These are phyloP conservation scores for Brienomyrus brachyistius DNA, from an alignment of 2,113 vertebrate genomes.

Conservation along the genomic window DNA sequence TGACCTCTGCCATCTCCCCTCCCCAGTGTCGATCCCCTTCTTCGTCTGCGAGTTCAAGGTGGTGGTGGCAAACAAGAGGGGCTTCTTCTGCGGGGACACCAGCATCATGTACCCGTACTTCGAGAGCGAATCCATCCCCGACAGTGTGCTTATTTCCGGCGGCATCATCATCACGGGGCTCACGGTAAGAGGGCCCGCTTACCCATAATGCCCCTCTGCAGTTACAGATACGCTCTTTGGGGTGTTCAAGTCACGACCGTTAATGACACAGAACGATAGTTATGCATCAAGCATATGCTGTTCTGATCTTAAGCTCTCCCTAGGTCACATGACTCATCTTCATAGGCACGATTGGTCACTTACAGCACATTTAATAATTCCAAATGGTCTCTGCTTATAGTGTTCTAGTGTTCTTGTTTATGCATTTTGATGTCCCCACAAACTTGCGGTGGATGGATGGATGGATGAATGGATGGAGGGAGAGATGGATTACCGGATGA, in stretches of 20 bases:
- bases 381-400: background rate
- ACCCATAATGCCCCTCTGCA: background rate
- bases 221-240: background rate
- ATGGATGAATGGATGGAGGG: background rate
- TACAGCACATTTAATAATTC: background rate
- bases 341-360: background rate
- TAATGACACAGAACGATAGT: background rate
- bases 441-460: background rate
- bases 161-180: conserved; percentile 61
- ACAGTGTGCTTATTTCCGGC: conserved; percentile 56
- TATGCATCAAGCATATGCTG: background rate
- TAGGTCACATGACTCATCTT: background rate
- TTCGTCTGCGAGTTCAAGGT: conserved; percentile 63
- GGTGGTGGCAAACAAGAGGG: conserved; percentile 55
- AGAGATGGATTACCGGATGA: too few relatives aligned
- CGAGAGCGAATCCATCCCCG: conserved; percentile 51
- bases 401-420: background rate
- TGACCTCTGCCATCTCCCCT: conserved; percentile 6
- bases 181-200: conserved; percentile 44
- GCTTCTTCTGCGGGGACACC: conserved; percentile 67
- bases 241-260: background rate
- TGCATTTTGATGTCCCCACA: background rate
- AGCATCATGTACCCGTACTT: conserved; percentile 61
- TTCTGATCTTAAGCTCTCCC: background rate
- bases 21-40: conserved; percentile 67